Evolutionary conservation across 2,113 vertebrate species (phyloP), one percentile per base, ranked within the genome.

Genomic region (Damaliscus lunatus): DNA sequence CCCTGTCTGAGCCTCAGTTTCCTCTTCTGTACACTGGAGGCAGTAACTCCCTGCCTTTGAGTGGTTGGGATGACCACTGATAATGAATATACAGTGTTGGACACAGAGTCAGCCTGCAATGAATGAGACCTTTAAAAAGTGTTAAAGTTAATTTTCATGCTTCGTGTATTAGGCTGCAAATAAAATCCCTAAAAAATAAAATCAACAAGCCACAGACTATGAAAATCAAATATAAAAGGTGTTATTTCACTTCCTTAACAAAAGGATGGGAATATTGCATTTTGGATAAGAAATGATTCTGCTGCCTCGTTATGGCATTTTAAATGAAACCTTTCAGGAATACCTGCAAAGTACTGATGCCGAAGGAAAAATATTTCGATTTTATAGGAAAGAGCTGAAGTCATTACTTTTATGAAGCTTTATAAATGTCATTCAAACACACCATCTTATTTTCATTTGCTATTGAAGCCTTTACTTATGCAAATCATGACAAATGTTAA

Each of bases 361-460:
- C 90, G 80, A 88, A 97, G 92, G 88, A 93, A 98, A 95, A 98
- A 90, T 94, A 93, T 40, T 94, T 97, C 36, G 88, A 96, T 97
- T 96, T 98, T 98, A 97, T 95, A 88, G 95, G 88, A 97, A 97
- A 93, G 92, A 97, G 91, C 88, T 96, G 64, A 97, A 94, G 96
- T 98, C 97, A 96, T 97, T 97, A 93, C 95, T 98, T 98, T 97
- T 95, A 92, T 98, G 98, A 98, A 97, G 84, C 97, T 97, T 98
- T 98, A 95, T 98, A 97, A 94, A 98, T 98, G 96, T 97, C 96
- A 97, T 94, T 98, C 96, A 95, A 92, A 94, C 88, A 95, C 71
- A 55, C 74, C 97, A 62, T 97, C 94, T 97, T 94, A 88, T 98
- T 98, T 98, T 98, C 87, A 97, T 98, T 98, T 98, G 94, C 97